Evolutionary conservation across 1,140 invertebrate genomes (phyloP).

Genomic region (Araneus ventricosus): DNA sequence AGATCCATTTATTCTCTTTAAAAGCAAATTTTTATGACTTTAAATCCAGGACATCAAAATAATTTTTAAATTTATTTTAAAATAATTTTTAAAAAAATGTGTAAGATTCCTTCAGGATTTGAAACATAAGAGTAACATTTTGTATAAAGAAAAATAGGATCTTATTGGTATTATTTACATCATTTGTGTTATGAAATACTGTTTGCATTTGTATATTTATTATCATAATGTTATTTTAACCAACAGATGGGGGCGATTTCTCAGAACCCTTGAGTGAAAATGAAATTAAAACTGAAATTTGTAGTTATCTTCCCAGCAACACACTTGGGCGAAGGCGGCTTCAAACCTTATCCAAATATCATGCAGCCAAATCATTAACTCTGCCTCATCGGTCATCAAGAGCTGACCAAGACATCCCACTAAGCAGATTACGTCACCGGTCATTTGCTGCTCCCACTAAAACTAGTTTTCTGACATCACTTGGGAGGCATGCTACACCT

Average conservation of each 20-base stretch:
- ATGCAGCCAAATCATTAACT: neutral
- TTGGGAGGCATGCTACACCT: neutral
- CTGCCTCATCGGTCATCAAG: slow-evolving; percentile 34
- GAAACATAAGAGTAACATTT: too few species aligned
- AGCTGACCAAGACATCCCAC: neutral
- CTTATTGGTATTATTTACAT: too few species aligned
- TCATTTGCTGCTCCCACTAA: slow-evolving; percentile 42
- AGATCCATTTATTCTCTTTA: too few species aligned
- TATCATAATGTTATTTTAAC: neutral
- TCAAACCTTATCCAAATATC: neutral
- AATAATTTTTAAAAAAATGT: too few species aligned
- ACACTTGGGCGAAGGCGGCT: slow-evolving; percentile 42
- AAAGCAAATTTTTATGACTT: too few species aligned
- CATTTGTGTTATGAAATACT: neutral
- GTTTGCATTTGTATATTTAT: neutral
- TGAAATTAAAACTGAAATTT: slow-evolving; percentile 62
- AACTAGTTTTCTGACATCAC: neutral
- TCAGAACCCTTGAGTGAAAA: neutral
- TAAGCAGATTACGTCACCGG: neutral
- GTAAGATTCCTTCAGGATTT: too few species aligned
- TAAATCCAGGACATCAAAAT: too few species aligned
- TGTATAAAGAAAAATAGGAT: too few species aligned
- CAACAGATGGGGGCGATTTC: neutral
- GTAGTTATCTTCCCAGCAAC: slow-evolving; percentile 49
- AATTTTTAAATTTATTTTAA: too few species aligned